Conservation (phyloP, 2,888 invertebrate species). For the Cephus spinipes region DNA sequence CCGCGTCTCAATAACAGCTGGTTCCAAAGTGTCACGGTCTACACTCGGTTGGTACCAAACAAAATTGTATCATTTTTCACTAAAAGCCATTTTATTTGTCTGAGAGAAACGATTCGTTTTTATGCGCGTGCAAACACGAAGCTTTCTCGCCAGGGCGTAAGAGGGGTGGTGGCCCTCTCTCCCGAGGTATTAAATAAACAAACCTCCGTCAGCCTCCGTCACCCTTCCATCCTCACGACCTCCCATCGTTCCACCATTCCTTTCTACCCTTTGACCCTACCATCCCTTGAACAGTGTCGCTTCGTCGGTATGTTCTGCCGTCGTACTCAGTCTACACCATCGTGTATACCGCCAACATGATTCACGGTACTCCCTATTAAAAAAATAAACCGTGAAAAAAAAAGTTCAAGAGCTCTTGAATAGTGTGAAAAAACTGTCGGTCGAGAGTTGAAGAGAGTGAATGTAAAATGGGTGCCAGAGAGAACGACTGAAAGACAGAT, state of each 20-base stretch:
- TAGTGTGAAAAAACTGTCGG: not conserved
- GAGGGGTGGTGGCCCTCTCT: not conserved
- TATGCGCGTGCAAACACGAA: not conserved
- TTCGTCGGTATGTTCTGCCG: not conserved
- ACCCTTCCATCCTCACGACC: not conserved
- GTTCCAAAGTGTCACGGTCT: not conserved
- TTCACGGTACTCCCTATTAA: not conserved
- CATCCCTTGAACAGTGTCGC: not conserved
- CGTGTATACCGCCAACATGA: not conserved
- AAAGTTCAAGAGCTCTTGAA: not conserved
- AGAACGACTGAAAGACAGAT: not conserved
- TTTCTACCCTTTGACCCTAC: not conserved
- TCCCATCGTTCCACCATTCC: not conserved
- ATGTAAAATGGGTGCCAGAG: not conserved
- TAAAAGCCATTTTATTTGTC: conserved; percentile 8
- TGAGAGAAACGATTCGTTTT: conserved; percentile 3
- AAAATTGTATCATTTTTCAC: conserved; percentile 6
- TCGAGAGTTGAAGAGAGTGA: not conserved
- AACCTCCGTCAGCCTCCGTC: not conserved
- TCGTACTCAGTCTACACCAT: not conserved
- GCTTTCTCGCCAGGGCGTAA: not conserved
- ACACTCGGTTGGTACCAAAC: not conserved
- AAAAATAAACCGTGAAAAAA: not conserved
- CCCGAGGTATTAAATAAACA: conserved; percentile 6
- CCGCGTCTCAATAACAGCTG: not conserved